These are phyloP conservation scores for Antheraea pernyi DNA, from an alignment of 1,140 invertebrate species.

Conservation along the genomic window DNA sequence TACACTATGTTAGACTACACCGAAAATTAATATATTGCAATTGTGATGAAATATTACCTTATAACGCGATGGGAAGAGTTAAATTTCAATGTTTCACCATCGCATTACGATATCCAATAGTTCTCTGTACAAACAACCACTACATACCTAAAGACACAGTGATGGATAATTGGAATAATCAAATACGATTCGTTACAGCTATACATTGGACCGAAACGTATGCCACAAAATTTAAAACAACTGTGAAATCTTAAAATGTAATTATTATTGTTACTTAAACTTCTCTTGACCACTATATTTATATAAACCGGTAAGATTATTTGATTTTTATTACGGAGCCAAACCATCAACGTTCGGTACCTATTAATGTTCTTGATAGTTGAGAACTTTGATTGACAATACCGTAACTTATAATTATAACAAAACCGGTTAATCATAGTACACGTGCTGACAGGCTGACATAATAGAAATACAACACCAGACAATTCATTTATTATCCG, in stretches of 20 bases:
- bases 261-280: neutral
- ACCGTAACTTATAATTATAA: neutral
- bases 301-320: conserved; percentile 3
- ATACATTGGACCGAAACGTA: conserved; percentile 1
- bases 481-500: neutral
- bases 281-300: neutral
- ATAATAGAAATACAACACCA: neutral
- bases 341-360: neutral
- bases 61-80: too few relatives aligned
- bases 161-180: conserved; percentile 14
- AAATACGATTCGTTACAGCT: conserved; percentile 11
- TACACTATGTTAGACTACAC: too few relatives aligned
- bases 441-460: neutral
- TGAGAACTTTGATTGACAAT: neutral
- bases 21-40: too few relatives aligned
- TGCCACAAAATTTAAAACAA: conserved; percentile 3
- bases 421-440: neutral
- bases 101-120: neutral
- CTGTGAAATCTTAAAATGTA: conserved; percentile 15
- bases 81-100: neutral
- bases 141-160: conserved; percentile 1
- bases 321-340: neutral
- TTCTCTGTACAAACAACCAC: neutral
- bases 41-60: too few relatives aligned
- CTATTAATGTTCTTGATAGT: neutral